Conservation (phyloP, 30 jellyfish, hydroid and myxozoan genomes). For the Phacellophora camtschatica region DNA sequence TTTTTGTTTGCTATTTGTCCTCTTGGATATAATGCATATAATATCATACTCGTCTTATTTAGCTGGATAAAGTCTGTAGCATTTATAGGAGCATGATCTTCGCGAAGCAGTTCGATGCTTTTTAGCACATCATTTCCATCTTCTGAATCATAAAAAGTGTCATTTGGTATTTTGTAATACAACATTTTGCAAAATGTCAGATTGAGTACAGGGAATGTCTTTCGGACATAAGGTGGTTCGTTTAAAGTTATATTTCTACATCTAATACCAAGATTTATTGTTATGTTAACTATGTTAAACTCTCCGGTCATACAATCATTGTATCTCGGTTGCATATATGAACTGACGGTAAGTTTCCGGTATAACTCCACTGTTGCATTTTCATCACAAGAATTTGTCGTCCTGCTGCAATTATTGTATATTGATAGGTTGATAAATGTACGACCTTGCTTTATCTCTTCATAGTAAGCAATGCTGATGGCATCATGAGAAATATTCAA, state of each 20-base stretch:
- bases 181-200: slow-evolving; percentile 9
- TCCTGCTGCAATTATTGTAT: slow-evolving; percentile 6
- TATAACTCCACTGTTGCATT: not conserved
- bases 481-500: not conserved
- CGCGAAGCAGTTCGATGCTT: not conserved
- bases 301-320: slow-evolving; percentile 17
- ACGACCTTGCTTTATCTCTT: not conserved
- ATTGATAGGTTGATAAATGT: slow-evolving; percentile 10
- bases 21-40: not conserved
- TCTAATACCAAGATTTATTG: not conserved
- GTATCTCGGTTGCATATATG: not conserved
- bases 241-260: slow-evolving; percentile 14
- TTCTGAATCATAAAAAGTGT: slow-evolving; percentile 43
- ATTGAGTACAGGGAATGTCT: not conserved
- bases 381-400: slow-evolving; percentile 3
- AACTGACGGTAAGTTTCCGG: not conserved
- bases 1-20: not conserved
- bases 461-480: slow-evolving; percentile 17
- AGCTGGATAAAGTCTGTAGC: slow-evolving; percentile 4
- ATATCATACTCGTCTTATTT: not conserved
- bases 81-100: not conserved
- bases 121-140: slow-evolving; percentile 2
- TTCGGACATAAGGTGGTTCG: slow-evolving; percentile 9
- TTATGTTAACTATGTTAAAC: not conserved
- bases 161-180: slow-evolving; percentile 38